Conservation (phyloP, 2,113 vertebrate genomes). For the Carassius gibelio region DNA sequence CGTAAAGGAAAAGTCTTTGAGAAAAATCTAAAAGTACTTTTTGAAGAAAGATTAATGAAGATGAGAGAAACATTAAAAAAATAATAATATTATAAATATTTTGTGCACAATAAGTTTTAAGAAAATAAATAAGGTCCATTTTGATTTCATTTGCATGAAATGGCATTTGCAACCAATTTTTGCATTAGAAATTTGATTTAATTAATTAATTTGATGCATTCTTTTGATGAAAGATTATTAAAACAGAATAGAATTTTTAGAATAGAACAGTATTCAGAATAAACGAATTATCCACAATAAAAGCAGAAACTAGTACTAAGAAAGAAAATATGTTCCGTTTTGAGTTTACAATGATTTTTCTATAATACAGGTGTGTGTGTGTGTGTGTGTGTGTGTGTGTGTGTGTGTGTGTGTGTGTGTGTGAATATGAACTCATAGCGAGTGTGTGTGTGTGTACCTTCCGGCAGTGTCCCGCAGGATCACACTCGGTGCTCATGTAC, state of each 20-base stretch:
- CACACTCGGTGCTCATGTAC: conserved; percentile 71
- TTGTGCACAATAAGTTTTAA: no score
- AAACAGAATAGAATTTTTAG: neutral
- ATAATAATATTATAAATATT: no score
- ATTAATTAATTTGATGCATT: neutral
- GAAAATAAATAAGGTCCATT: no score
- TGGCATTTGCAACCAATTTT: no score
- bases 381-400: neutral
- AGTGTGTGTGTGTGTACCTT: conserved; percentile 69
- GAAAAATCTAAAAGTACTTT: no score
- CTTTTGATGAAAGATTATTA: neutral
- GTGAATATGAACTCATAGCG: neutral
- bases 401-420: neutral
- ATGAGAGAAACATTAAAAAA: no score
- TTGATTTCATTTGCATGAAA: no score
- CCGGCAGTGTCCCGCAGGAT: conserved; percentile 65
- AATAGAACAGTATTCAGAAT: neutral
- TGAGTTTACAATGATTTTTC: neutral
- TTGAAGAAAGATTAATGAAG: no score
- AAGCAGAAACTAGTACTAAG: neutral
- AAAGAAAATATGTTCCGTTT: neutral
- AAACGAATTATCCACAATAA: neutral
- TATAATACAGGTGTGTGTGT: neutral
- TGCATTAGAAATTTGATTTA: neutral
- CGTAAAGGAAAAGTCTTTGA: no score